These are phyloP conservation scores for Pelosia muscerda DNA, from an alignment of 2,888 invertebrate species.

Conservation along the genomic window DNA sequence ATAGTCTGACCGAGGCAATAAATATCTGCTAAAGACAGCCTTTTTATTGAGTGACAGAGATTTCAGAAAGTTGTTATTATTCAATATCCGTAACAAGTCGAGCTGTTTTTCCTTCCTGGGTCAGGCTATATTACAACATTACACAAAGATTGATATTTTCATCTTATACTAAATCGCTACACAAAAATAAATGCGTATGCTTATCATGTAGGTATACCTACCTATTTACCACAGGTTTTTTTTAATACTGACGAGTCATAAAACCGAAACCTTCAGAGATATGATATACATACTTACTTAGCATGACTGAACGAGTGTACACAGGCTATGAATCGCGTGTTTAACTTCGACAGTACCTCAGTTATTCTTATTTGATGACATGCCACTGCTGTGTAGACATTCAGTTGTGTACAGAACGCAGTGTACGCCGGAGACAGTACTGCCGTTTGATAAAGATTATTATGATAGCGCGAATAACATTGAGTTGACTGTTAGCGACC, in stretches of 20 bases:
- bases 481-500: constrained; percentile 36
- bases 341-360: constrained; percentile 25
- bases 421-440: constrained; percentile 26
- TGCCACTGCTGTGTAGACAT: constrained; percentile 16
- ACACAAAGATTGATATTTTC: constrained; percentile 59
- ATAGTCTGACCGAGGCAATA: constrained; percentile 20
- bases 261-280: constrained; percentile 77
- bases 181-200: constrained; percentile 67
- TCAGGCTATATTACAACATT: constrained; percentile 54
- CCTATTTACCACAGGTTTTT: constrained; percentile 75
- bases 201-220: constrained; percentile 59
- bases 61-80: not conserved
- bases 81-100: not conserved
- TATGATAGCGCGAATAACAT: constrained; percentile 45
- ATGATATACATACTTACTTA: constrained; percentile 67
- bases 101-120: not conserved
- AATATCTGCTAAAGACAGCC: not conserved
- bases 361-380: constrained; percentile 23
- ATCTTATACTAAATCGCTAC: constrained; percentile 76
- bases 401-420: constrained; percentile 12
- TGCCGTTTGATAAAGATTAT: constrained; percentile 33
- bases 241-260: constrained; percentile 82
- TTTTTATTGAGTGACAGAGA: not conserved
- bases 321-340: constrained; percentile 27
- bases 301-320: constrained; percentile 40